Percentiles rank a stretch among this genome's conserved stretches.
Evolutionary conservation across 2,797 vertebrate species (phyloP).

Genomic region (Acropternis orthonyx): DNA sequence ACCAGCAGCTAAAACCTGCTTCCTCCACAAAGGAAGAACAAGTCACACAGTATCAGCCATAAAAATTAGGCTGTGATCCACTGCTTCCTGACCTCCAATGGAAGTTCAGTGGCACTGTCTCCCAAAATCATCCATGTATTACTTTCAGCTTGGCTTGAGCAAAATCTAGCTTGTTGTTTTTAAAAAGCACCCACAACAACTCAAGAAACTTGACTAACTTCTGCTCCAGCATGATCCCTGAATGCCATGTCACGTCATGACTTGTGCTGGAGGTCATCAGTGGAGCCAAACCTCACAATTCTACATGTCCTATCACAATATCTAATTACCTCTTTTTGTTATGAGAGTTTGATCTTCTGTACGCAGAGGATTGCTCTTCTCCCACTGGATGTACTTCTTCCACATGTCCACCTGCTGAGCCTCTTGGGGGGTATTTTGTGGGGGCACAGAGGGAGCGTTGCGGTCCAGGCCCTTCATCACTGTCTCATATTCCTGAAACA

Average conservation of each 20-base stretch:
- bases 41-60: neutral
- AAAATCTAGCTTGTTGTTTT: neutral
- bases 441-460: conserved; percentile 96
- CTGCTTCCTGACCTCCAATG: neutral
- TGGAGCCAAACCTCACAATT: neutral
- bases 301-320: rapidly evolving
- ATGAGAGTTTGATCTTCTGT: conserved; percentile 99
- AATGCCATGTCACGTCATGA: neutral
- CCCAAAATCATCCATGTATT: neutral
- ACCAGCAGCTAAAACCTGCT: neutral
- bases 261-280: neutral
- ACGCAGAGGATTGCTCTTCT: conserved; percentile 96
- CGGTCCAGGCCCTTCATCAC: conserved; percentile 98
- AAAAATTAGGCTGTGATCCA: neutral
- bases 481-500: conserved; percentile 92
- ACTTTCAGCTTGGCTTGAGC: neutral
- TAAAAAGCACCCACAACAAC: neutral
- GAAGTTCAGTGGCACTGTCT: neutral
- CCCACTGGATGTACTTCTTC: conserved; percentile 99
- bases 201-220: neutral
- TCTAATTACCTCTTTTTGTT: conserved; percentile 91
- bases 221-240: neutral
- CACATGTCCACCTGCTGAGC: conserved; percentile 99
- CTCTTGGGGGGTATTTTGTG: conserved; percentile 97
- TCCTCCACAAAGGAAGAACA: neutral